These are phyloP conservation scores for Ceyx margarethae DNA, from an alignment of 2,113 vertebrate genomes.

Conservation along the genomic window DNA sequence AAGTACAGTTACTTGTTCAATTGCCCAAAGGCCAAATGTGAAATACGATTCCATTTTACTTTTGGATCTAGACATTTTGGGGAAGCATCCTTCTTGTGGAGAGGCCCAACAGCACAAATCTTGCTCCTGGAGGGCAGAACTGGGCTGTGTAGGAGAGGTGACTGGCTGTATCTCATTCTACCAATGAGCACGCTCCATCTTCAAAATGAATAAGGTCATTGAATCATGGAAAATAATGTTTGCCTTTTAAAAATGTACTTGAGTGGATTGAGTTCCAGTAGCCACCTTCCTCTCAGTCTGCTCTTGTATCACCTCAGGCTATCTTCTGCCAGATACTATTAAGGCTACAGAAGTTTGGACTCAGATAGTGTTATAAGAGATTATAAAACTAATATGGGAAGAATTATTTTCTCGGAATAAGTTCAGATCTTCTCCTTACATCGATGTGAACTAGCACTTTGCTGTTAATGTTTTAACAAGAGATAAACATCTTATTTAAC, in stretches of 20 bases:
- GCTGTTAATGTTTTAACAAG: not conserved
- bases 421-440: not conserved
- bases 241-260: not conserved
- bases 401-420: not conserved
- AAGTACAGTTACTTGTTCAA: not conserved
- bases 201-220: not conserved
- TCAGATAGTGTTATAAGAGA: not conserved
- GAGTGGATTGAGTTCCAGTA: not conserved
- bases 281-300: not conserved
- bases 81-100: not conserved
- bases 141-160: not conserved
- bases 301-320: not conserved
- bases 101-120: not conserved
- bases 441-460: not conserved
- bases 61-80: not conserved
- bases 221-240: not conserved
- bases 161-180: not conserved
- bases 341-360: not conserved
- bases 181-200: not conserved
- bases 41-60: not conserved
- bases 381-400: not conserved
- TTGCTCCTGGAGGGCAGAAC: accelerated
- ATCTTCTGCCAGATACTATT: not conserved
- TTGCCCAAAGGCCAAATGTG: not conserved
- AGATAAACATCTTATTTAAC: not conserved